phyloP scores from a whole-genome alignment of 1,140 invertebrate genomes.

The Drosophila pandora region DNA sequence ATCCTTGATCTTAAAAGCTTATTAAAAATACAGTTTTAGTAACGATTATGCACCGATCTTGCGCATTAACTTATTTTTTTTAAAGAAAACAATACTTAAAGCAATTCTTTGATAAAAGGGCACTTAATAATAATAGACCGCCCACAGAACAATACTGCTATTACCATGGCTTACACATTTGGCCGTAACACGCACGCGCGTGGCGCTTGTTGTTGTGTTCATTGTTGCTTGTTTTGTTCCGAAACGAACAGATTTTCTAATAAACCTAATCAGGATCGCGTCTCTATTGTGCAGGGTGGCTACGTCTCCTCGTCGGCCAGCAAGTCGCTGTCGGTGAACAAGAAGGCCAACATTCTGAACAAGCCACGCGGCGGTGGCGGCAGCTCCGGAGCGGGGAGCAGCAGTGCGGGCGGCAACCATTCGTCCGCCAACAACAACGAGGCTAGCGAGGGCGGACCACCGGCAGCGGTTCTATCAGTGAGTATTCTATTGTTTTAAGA shows the following conservation, averaged over 20 bases:
- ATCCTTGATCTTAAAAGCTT: too few species aligned
- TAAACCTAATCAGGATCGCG: conserved; percentile 85
- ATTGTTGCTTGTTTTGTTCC: conserved; percentile 76
- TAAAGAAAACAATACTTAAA: too few species aligned
- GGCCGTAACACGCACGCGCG: conserved; percentile 75
- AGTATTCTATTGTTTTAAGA: conserved; percentile 29
- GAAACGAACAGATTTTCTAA: conserved; percentile 80
- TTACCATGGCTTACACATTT: conserved; percentile 40
- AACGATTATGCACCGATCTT: too few species aligned
- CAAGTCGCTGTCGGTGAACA: conserved; percentile 86
- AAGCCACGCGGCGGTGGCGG: conserved; percentile 83
- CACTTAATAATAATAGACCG: conserved; percentile 24
- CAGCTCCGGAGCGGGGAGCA: conserved; percentile 44
- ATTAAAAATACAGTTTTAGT: too few species aligned
- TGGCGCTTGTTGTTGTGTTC: conserved; percentile 81
- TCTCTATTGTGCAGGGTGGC: conserved; percentile 86
- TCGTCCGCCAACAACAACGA: conserved; percentile 73
- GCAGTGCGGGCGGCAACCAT: conserved; percentile 51
- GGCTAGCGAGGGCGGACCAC: conserved; percentile 52
- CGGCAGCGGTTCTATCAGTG: conserved; percentile 64
- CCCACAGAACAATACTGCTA: conserved; percentile 14
- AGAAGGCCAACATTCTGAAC: conserved; percentile 89
- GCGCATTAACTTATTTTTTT: too few species aligned
- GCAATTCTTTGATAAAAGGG: background rate
- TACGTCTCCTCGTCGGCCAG: conserved; percentile 85